phyloP scores from a whole-genome alignment of 2,797 vertebrate genomes.

The Agapornis canus region DNA sequence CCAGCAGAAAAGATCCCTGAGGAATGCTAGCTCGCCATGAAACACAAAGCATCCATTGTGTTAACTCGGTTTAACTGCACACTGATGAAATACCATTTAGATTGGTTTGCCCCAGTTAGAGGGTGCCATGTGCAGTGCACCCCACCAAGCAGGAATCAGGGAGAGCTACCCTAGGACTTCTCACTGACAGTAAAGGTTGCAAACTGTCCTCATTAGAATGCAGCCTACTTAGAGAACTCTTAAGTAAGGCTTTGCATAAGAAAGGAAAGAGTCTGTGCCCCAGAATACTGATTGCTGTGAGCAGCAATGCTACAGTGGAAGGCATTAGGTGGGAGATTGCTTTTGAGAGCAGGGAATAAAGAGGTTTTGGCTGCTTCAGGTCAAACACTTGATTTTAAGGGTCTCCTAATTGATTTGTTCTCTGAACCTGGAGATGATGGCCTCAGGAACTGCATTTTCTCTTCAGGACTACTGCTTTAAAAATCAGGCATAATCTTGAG shows the following conservation, averaged over 20 bases:
- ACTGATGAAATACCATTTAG: background rate
- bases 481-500: background rate
- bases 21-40: background rate
- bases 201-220: conserved; percentile 56
- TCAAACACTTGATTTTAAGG: background rate
- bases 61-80: conserved; percentile 22
- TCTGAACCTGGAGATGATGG: background rate
- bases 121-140: background rate
- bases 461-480: background rate
- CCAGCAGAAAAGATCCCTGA: background rate
- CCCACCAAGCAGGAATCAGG: background rate
- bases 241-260: conserved; percentile 18
- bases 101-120: background rate
- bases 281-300: conserved; percentile 39
- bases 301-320: background rate
- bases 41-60: background rate
- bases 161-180: conserved; percentile 20
- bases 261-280: background rate
- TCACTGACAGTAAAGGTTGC: background rate
- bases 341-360: background rate
- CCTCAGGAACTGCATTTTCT: background rate
- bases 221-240: conserved; percentile 1
- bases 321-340: background rate
- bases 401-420: background rate
- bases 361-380: background rate